A percentile compares a stretch with the other conserved stretches of the same genome.
These are phyloP conservation scores for Pristionchus entomophagus DNA, from an alignment of 2,888 invertebrate genomes.

Conservation along the genomic window DNA sequence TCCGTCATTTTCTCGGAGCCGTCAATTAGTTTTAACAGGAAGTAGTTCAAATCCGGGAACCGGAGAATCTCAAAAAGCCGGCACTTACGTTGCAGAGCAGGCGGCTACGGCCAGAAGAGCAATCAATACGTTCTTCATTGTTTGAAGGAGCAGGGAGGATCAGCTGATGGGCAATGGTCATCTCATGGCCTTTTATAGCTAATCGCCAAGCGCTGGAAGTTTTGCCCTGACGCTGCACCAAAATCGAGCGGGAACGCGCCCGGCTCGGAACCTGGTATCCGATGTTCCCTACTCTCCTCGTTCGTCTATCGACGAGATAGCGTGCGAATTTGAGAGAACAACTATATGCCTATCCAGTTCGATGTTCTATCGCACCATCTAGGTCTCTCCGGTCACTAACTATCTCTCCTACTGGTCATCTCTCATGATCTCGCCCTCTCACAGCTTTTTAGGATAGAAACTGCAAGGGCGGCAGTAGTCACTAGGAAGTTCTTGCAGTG, in stretches of 20 bases:
- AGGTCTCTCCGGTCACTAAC: background rate
- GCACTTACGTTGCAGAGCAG: background rate
- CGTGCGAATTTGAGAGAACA: background rate
- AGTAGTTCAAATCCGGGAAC: too few relatives aligned
- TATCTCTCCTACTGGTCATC: constrained; percentile 8
- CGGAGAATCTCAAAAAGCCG: too few relatives aligned
- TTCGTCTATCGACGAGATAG: background rate
- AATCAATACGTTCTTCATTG: constrained; percentile 19
- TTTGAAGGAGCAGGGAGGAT: background rate
- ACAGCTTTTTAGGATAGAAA: constrained; percentile 34
- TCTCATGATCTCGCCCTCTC: background rate
- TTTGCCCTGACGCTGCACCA: background rate
- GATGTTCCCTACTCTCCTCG: background rate
- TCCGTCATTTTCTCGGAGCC: background rate
- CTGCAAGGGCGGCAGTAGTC: background rate
- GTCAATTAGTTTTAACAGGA: background rate
- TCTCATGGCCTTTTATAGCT: background rate
- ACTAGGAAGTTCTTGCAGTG: background rate
- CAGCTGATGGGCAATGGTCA: background rate
- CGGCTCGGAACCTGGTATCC: constrained; percentile 7
- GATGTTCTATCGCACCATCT: background rate
- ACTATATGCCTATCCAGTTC: background rate
- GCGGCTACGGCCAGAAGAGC: constrained; percentile 34
- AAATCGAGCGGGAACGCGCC: constrained; percentile 8
- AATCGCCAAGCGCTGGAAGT: background rate